Base-by-base conservation (phyloP, 2,797 vertebrate species). In the Crocodylus rhombifer region DNA sequence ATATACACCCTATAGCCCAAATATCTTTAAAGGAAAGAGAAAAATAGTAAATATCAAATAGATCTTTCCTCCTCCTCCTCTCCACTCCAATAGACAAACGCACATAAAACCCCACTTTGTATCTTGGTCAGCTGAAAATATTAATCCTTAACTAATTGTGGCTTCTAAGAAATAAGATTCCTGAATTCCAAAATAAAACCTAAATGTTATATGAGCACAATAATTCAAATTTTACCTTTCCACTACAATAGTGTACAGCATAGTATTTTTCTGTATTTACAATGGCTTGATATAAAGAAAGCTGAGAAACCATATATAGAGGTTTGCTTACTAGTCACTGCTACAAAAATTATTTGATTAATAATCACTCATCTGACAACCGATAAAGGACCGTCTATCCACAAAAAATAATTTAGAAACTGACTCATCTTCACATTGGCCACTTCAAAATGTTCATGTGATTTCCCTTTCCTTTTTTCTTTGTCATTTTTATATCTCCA, bases 1-100 rank as follows among this genome's bases (percentile, higher is more conserved):
- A 99, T 98, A 99, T 99, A 98, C 99, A 99, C 98, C 99, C 99
- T 98, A 99, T 99, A 95, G 99, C 99, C 99, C 99, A 99, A 98
- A 99, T 99, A 99, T 99, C 99, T 99, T 97, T 90, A 96, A 97
- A 90, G 42, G 97, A 97, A 97, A 93, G 91, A 98, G 89, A 97
- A 97, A 82, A 97, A 92, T 97, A 97, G 97, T 77, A 67, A 82
- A 71, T 92, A 96, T 95, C 92, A 97, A 97, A 96, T 95, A 9
- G 94, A 96, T 96, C 95, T 97, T 98, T 97, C 94, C 84, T 51
- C 42, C 42, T 11, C 10, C 42, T 51, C 42, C 42, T 51, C 42
- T 10, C 9, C 42, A 51, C 42, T 51, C 42, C 42, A 51, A 51
- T 51, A 51, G 42, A 51, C 42, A 65, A 25, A 71, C 60, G 17